These are phyloP conservation scores for Pentamera pediparva DNA, from an alignment of 53 echinoderm and acorn worm genomes.

Conservation along the genomic window DNA sequence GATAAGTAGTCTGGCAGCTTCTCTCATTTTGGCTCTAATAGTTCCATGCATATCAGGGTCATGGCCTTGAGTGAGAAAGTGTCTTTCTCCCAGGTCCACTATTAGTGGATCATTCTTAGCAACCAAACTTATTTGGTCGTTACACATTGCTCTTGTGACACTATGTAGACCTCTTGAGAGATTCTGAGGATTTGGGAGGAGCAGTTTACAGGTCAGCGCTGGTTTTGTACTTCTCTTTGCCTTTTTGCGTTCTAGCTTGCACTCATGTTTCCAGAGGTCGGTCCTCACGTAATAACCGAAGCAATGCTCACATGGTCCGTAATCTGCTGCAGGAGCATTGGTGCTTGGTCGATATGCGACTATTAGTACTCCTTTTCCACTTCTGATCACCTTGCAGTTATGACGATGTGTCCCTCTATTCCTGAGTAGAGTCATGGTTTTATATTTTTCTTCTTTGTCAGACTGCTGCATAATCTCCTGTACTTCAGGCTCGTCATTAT, in stretches of 20 bases:
- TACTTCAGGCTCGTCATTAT: neutral
- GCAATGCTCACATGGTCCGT: slow-evolving; percentile 30
- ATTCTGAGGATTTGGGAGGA: neutral
- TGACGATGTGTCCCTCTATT: slow-evolving; percentile 21
- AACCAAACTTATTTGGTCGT: slow-evolving; percentile 26
- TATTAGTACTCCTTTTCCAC: neutral
- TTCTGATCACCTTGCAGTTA: slow-evolving; percentile 15
- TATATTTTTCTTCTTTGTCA: slow-evolving; percentile 5
- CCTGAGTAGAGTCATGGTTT: slow-evolving; percentile 6
- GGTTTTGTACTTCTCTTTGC: neutral
- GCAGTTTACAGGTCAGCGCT: neutral
- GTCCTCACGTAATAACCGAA: slow-evolving; percentile 20
- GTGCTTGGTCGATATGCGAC: slow-evolving; percentile 6
- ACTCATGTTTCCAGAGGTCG: slow-evolving; percentile 24
- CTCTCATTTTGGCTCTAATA: slow-evolving; percentile 35
- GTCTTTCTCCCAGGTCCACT: slow-evolving; percentile 22
- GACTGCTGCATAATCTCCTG: neutral
- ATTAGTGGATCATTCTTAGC: slow-evolving; percentile 30
- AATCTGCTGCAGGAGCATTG: neutral
- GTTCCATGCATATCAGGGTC: slow-evolving; percentile 3
- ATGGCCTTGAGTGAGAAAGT: slow-evolving; percentile 22
- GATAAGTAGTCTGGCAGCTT: slow-evolving; percentile 32
- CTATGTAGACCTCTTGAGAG: neutral
- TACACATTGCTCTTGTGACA: neutral
- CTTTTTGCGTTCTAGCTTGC: neutral